These are phyloP conservation scores for Phalacrocorax carbo DNA, from an alignment of 2,113 vertebrate genomes.

Conservation along the genomic window DNA sequence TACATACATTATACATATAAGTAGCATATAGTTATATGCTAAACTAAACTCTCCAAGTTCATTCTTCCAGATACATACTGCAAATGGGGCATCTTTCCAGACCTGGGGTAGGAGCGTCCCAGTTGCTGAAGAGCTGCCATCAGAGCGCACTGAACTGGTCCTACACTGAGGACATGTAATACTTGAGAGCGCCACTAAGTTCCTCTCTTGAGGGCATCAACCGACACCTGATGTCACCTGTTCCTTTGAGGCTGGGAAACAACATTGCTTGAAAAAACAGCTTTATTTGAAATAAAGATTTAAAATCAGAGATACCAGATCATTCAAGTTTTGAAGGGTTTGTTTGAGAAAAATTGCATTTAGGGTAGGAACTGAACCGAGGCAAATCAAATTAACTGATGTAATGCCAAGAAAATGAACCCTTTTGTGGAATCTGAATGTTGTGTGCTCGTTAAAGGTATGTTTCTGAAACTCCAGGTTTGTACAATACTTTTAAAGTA, in stretches of 20 bases:
- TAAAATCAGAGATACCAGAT: background rate
- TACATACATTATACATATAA: background rate
- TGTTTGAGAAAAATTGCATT: background rate
- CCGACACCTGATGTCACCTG: background rate
- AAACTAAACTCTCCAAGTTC: background rate
- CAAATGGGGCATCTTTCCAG: background rate
- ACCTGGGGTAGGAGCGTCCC: background rate
- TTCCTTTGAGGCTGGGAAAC: background rate
- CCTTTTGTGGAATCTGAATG: background rate
- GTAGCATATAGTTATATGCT: background rate
- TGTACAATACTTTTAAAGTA: background rate
- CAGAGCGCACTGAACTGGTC: background rate
- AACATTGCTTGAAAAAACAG: background rate
- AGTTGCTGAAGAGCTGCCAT: background rate
- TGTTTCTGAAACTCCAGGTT: background rate
- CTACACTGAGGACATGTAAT: background rate
- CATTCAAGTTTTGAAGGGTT: background rate
- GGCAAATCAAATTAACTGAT: background rate
- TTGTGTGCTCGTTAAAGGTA: background rate
- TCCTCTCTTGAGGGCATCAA: background rate
- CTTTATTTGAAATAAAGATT: background rate
- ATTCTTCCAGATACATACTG: background rate
- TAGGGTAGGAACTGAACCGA: background rate
- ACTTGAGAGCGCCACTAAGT: background rate
- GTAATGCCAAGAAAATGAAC: background rate